Evolutionary conservation across 2,888 invertebrate genomes (phyloP).

Genomic region (Gerris lacustris): DNA sequence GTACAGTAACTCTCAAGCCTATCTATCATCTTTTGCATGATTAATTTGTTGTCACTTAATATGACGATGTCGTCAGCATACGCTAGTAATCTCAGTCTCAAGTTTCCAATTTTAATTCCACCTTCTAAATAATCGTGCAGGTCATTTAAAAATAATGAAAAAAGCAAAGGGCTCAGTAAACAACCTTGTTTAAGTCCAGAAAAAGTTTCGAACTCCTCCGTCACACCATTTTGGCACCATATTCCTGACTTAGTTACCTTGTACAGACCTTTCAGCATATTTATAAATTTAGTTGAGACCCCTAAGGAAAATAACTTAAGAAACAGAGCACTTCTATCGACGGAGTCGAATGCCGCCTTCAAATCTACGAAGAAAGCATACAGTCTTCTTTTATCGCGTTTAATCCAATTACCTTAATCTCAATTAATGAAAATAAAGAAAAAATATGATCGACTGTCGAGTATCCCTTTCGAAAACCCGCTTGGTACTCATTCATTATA

Average conservation of each 20-base stretch:
- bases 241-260: conserved; percentile 19
- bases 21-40: no score
- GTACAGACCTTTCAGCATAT: conserved; percentile 17
- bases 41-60: no score
- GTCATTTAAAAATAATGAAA: conserved; percentile 21
- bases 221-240: conserved; percentile 19
- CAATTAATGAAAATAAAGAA: conserved; percentile 19
- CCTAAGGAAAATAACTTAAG: conserved; percentile 21
- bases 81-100: no score
- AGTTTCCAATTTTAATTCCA: conserved; percentile 17
- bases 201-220: conserved; percentile 18
- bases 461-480: conserved; percentile 22
- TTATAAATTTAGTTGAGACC: conserved; percentile 20
- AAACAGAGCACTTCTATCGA: conserved; percentile 23
- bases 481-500: conserved; percentile 24
- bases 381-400: conserved; percentile 17
- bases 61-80: no score
- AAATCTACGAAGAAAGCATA: conserved; percentile 23
- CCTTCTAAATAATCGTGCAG: conserved; percentile 20
- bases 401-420: conserved; percentile 18
- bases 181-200: conserved; percentile 26
- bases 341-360: conserved; percentile 25
- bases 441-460: conserved; percentile 25
- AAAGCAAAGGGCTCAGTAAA: conserved; percentile 21
- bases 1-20: no score